Percentiles rank a stretch among this genome's conserved stretches.
phyloP scores from a whole-genome alignment of 2,113 vertebrate genomes.

The Notothenia rossii region DNA sequence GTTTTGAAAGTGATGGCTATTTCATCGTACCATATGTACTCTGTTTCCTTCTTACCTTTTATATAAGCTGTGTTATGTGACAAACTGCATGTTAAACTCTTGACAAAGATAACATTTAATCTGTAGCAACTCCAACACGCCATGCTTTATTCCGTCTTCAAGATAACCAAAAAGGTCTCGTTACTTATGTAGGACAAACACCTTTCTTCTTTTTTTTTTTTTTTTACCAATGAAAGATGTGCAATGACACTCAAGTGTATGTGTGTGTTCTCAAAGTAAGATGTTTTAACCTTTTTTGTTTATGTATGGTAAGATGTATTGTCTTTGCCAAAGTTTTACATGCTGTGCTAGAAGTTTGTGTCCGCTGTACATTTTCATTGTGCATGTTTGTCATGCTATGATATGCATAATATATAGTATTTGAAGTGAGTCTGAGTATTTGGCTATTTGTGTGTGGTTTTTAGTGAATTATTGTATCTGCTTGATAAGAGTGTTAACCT shows the following conservation, averaged over 20 bases:
- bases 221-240: background rate
- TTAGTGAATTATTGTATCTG: conserved; percentile 8
- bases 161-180: no score
- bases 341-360: conserved; percentile 2
- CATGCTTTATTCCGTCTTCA: no score
- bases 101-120: background rate
- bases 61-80: background rate
- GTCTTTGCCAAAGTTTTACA: conserved; percentile 36
- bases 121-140: background rate
- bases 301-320: conserved; percentile 8
- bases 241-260: background rate
- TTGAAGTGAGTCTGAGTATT: conserved; percentile 15
- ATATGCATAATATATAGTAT: conserved; percentile 8
- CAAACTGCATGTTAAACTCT: conserved; percentile 24
- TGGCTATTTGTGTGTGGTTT: conserved; percentile 14
- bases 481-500: conserved; percentile 23
- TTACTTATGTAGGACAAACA: no score
- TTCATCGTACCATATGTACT: background rate
- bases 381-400: conserved; percentile 18
- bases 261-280: background rate
- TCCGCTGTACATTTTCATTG: background rate
- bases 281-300: background rate
- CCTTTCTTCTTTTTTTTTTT: no score
- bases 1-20: background rate
- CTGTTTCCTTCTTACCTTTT: background rate